phyloP scores from a whole-genome alignment of 2,797 vertebrate species.

The Phoxinus dragarum region DNA sequence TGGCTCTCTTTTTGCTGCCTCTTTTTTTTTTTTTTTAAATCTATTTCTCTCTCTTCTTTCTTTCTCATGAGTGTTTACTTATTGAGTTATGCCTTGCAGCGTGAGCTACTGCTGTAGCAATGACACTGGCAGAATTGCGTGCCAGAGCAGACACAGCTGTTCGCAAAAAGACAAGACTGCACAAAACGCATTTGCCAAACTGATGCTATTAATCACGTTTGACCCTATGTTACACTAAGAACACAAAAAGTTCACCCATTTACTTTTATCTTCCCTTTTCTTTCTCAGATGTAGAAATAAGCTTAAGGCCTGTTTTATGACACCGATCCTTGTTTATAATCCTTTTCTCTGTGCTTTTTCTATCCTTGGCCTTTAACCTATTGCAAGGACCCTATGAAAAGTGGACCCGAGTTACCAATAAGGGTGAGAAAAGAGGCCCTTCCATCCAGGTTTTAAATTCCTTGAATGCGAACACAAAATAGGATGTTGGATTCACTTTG shows the following conservation, averaged over 20 bases:
- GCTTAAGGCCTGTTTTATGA: neutral
- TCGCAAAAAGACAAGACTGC: slow-evolving; percentile 41
- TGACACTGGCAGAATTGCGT: slow-evolving; percentile 48
- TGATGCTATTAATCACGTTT: slow-evolving; percentile 35
- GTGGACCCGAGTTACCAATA: slow-evolving; percentile 46
- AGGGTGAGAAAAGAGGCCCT: slow-evolving; percentile 34
- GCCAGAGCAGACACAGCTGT: slow-evolving; percentile 55
- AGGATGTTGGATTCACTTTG: slow-evolving; percentile 37
- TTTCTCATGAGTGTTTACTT: slow-evolving; percentile 43
- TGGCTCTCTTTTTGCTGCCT: slow-evolving; percentile 23
- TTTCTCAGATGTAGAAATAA: slow-evolving; percentile 20
- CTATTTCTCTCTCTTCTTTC: slow-evolving; percentile 22
- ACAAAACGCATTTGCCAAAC: slow-evolving; percentile 39
- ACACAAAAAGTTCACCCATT: neutral
- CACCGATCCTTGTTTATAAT: neutral
- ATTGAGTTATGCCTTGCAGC: slow-evolving; percentile 40
- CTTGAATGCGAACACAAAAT: slow-evolving; percentile 55
- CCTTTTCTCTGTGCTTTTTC: neutral
- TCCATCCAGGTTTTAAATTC: slow-evolving; percentile 44
- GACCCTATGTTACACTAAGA: slow-evolving; percentile 23
- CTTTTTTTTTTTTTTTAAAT: neutral
- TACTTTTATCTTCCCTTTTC: neutral
- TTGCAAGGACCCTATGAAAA: slow-evolving; percentile 48
- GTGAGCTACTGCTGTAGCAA: slow-evolving; percentile 36
- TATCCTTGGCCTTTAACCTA: slow-evolving; percentile 2